Evolutionary conservation across 2,888 invertebrate genomes (phyloP), one percentile per base, ranked within the genome.

Genomic region (Drosophila ustulata): DNA sequence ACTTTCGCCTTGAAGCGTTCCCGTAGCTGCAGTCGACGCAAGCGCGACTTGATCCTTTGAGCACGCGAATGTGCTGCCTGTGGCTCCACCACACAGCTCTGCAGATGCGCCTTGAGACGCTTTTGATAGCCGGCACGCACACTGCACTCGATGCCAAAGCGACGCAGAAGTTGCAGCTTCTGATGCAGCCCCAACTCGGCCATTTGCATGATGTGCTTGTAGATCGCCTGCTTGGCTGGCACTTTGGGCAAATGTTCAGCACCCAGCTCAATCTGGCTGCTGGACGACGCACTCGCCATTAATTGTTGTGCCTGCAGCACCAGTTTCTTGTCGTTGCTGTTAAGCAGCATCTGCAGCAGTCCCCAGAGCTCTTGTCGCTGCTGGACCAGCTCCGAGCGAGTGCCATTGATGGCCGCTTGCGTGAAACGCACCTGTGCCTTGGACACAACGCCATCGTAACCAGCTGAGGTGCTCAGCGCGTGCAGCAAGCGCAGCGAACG

Each of bases 401-500:
- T 76, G 3, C 83, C 88, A 43, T 90, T 91, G 2, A 80, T 53
- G 0, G 73, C 73, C n/a, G 71, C 57, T 11, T 81, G 75, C 0
- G 88, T 59, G 4, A 92, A 26, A 30, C 79, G 72, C 26, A 92
- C 50, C 59, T 91, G 90, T 0, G 90, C 90, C 64, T 91, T 91
- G 18, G 79, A 77, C n/a, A 91, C 53, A 3, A 82, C 88, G 1
- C 93, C 92, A 82, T 92, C 91, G 28, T 81, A 73, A 5, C 87
- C 87, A 2, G 85, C 79, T 0, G 91, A 80, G 4, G 91, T 83
- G 49, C 88, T 90, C 2, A 96, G 90, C 2, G 94, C 94, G 57
- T 94, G 93, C 83, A 94, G 94, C n/a, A 95, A 83, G 52, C 93
- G 93, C 64, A 94, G 93, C 1, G 93, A 93, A 49, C 94, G 94